Conservation (phyloP, 2,888 invertebrate genomes). For the Drosophila nigritarsus region DNA sequence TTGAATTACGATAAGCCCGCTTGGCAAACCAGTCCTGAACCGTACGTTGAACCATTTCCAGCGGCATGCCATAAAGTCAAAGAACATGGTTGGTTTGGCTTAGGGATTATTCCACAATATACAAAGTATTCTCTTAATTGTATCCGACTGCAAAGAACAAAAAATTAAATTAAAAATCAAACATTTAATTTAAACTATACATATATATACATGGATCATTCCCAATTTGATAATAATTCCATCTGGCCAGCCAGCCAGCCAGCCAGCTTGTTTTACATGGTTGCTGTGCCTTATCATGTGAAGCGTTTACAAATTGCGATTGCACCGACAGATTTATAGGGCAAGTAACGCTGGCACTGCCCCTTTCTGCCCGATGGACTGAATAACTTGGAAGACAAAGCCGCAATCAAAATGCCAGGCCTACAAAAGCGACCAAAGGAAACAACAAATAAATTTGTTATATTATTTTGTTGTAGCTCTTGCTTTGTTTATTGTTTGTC, state of each 20-base stretch:
- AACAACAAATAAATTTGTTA: constrained; percentile 71
- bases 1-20: background rate
- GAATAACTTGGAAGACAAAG: constrained; percentile 50
- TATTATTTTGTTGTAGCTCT: constrained; percentile 56
- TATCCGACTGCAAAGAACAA: background rate
- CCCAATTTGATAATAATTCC: background rate
- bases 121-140: background rate
- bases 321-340: constrained; percentile 38
- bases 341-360: constrained; percentile 3
- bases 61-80: background rate
- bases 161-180: background rate
- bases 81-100: background rate
- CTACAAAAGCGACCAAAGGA: constrained; percentile 34
- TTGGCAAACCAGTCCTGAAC: background rate
- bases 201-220: background rate
- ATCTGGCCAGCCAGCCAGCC: background rate
- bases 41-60: background rate
- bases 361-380: background rate
- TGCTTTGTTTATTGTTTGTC: constrained; percentile 62
- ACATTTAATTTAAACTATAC: background rate
- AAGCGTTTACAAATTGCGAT: constrained; percentile 45
- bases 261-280: background rate
- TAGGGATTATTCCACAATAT: background rate
- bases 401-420: constrained; percentile 69
- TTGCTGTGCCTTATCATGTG: constrained; percentile 33